Evolutionary conservation across 2,888 invertebrate species (phyloP).

Genomic region (Cheilosia pagana): DNA sequence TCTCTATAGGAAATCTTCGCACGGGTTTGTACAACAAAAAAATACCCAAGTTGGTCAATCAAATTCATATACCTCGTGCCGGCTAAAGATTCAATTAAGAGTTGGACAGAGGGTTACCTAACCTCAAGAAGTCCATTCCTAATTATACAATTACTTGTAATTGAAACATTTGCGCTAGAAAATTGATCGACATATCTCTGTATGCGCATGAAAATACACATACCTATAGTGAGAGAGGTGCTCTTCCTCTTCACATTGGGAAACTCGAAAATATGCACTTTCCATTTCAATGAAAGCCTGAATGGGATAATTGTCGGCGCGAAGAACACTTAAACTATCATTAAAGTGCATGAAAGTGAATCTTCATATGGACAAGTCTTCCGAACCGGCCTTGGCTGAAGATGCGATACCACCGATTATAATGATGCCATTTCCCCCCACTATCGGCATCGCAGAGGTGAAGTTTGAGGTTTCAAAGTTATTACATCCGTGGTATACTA

Average conservation of each 20-base stretch:
- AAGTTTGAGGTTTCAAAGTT: slow-evolving; percentile 23
- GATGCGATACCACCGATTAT: slow-evolving; percentile 18
- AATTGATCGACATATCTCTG: not conserved
- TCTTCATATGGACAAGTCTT: slow-evolving; percentile 51
- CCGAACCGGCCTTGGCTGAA: slow-evolving; percentile 42
- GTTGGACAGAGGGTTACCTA: slow-evolving; percentile 12
- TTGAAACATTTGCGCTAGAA: slow-evolving; percentile 5
- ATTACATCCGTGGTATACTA: slow-evolving; percentile 15
- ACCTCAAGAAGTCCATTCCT: not conserved
- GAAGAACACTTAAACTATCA: slow-evolving; percentile 7
- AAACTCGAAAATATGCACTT: slow-evolving; percentile 25
- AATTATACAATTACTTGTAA: slow-evolving; percentile 15
- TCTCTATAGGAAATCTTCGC: not conserved
- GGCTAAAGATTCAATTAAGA: slow-evolving; percentile 30
- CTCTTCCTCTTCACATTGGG: slow-evolving; percentile 25
- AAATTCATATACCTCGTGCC: slow-evolving; percentile 5
- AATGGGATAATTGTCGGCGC: slow-evolving; percentile 17
- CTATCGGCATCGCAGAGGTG: not conserved
- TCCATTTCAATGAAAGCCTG: slow-evolving; percentile 40
- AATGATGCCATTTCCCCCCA: slow-evolving; percentile 21
- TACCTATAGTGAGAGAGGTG: not conserved
- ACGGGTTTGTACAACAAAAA: not conserved
- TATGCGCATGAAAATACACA: not conserved
- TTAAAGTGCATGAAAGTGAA: slow-evolving; percentile 60
- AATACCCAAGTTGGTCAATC: no score